These are phyloP conservation scores for Hypolimnas misippus DNA, from an alignment of 2,888 invertebrate species.

Conservation along the genomic window DNA sequence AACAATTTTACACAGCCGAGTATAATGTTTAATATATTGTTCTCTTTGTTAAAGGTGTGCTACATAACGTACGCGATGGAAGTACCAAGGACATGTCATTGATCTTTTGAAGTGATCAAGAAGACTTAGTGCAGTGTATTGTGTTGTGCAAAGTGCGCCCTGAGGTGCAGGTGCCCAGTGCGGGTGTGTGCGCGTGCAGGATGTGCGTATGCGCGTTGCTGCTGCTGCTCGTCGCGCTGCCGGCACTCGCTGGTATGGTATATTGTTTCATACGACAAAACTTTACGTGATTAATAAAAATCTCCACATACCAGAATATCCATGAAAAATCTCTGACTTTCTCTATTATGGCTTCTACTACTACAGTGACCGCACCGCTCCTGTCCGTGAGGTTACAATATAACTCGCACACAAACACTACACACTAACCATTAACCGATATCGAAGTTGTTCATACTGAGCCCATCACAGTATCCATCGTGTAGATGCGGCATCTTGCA, in stretches of 20 bases:
- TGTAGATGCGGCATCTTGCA: too few species aligned
- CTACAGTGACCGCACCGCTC: too few species aligned
- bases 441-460: too few species aligned
- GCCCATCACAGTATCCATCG: too few species aligned
- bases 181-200: constrained; percentile 14
- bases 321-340: too few species aligned
- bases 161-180: neutral
- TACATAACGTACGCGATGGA: neutral
- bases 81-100: neutral
- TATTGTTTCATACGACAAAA: neutral
- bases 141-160: constrained; percentile 8
- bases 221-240: constrained; percentile 60
- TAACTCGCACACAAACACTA: too few species aligned
- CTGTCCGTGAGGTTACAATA: too few species aligned
- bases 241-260: constrained; percentile 60
- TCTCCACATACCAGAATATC: too few species aligned
- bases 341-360: too few species aligned
- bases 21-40: neutral
- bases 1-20: too few species aligned
- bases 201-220: constrained; percentile 51
- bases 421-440: too few species aligned
- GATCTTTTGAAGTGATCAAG: neutral
- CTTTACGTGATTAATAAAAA: neutral
- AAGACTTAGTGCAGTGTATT: neutral
- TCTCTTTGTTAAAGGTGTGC: constrained; percentile 12